Evolutionary conservation across 2,113 vertebrate genomes (phyloP), one percentile per base, ranked within the genome.

Genomic region (Alethe castanea): DNA sequence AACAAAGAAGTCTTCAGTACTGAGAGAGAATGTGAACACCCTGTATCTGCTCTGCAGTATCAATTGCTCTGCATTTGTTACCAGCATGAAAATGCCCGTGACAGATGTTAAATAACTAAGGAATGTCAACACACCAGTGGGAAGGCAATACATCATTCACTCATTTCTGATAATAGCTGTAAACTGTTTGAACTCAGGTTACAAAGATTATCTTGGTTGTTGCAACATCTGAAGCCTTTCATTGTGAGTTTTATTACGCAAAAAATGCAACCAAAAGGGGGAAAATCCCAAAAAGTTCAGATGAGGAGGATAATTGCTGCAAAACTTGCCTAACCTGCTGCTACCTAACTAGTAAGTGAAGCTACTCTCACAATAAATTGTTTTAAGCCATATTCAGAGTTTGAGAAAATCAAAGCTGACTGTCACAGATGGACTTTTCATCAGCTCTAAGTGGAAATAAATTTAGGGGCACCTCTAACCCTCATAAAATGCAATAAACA

Each of bases 101-200:
- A 92, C 94, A 94, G 96, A 93, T 91, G 94, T 85, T 67, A 81
- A 97, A 72, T 95, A 82, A 81, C 88, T 88, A 40, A 96, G 92
- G 93, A 94, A 95, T 95, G 94, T 81, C 89, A 96, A 36, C 94
- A 57, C 77, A 65, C 60, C 91, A 81, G 93, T 67, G n/a, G 84
- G 92, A 95, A 81, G 67, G 92, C 78, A 78, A 90, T 74, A 20
- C 67, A 81, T 95, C 94, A 59, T 60, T 84, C 81, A 59, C 77
- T 33, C 3, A 0, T 94, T 93, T 82, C 81, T 89, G 95, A 82
- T 96, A 96, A 77, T 80, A 91, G 81, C 95, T 77, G 19, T 81
- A 89, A 95, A 95, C 91, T 87, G 11, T 81, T 90, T 79, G 79
- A 92, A 60, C 70, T 96, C 90, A 60, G 86, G 83, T 96, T 93